Base-by-base conservation (phyloP, 2,113 vertebrate genomes). In the Acrocephalus arundinaceus region DNA sequence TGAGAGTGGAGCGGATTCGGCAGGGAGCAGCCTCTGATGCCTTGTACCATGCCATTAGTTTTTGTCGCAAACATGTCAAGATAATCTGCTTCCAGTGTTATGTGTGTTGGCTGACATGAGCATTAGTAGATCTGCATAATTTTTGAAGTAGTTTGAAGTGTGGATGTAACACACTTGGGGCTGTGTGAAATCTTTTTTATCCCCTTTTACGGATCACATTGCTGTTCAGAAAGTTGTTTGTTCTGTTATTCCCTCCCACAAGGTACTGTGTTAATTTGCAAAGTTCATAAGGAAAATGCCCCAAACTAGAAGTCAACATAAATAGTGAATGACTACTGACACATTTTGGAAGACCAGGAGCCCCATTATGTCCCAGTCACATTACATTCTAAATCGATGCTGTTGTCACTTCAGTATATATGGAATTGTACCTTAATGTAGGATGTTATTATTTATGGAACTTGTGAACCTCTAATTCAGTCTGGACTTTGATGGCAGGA, bases 21-120 rank as follows among this genome's bases (percentile, higher is more conserved):
- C 51, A 11, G 91, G 89, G 81, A 96, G 81, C 84, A 93, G 94
- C 86, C 79, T 92, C 93, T 75, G 88, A 93, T 90, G 85, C 87
- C 77, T 51, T 46, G 71, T 93, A 86, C 93, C 6, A 2, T 88
- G 76, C 92, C 90, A 48, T 90, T 81, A 58, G 46, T 52, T 85
- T 94, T 87, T 94, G 81, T 94, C 2, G 0, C 22, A 13, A 87
- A 71, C 63, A 23, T 55, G 93, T 90, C 95, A 87, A 48, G 81
- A 94, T 91, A 87, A 92, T 95, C 94, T 95, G 70, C 71, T 92
- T 57, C 87, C 94, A 86, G 41, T 65, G 59, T 51, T 90, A 30
- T 1, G 5, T 90, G 85, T 78, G 58, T 87, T 89, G 78, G 62
- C 91, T 96, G 94, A 96, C 46, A 35, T 27, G 79, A 94, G 74